Evolutionary conservation across 2,113 vertebrate species (phyloP), one percentile per base, ranked within the genome.

Genomic region (Dasypus novemcinctus): DNA sequence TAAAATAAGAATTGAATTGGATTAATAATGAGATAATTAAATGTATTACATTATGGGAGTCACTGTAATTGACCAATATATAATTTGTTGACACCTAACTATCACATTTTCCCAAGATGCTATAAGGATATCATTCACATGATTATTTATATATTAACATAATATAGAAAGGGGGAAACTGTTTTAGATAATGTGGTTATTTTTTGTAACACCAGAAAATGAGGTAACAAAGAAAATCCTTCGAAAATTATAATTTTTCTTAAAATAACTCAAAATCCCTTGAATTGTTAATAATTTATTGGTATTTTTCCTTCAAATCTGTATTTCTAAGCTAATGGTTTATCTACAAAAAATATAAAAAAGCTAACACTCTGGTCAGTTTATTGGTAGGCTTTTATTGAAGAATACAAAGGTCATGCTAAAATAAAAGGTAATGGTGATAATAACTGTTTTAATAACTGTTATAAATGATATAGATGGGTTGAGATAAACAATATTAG

Each of bases 171-270:
- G 11, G 75, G 57, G 23, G 46, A 95, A 96, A 82, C 11, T 57
- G 0, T 12, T 90, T 96, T 85, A 69, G 11, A 69, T 46, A 85
- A 93, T 89, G 43, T 52, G 46, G 54, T 43, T 91, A 82, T 54
- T 95, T 90, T 85, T 75, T 7, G 18, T 78, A 95, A 83, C 3
- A 49, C 88, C 21, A 76, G 49, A 94, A 91, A 91, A 38, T 95
- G 12, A 78, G 2, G 38, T 54, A 87, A 54, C 46, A 69, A 87
- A 71, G 14, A 29, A 82, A 0, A 1, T 94, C 6, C 2, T 61
- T 1, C 86, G 76, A 85, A 87, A 86, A n/a, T 81, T 25, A 41
- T 20, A 69, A 41, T 82, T 71, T 89, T 68, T 66, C 63, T 88
- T 74, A 72, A 94, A 61, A 20, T 57, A 57, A 57, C 21, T 21